These are phyloP conservation scores for Chlorodrepanis virens DNA, from an alignment of 2,113 vertebrate genomes.

Conservation along the genomic window DNA sequence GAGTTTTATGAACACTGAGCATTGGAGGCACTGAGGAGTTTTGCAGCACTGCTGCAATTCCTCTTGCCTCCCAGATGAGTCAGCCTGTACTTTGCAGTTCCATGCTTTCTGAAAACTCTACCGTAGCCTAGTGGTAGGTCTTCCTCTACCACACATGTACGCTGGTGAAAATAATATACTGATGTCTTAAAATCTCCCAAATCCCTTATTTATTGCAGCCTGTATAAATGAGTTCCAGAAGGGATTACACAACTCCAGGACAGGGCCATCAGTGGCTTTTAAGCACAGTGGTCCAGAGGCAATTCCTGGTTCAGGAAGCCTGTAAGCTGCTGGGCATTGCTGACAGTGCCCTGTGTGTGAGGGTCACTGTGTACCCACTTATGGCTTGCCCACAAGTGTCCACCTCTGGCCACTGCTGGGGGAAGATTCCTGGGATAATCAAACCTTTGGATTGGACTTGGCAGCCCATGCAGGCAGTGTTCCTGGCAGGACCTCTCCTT, in stretches of 20 bases:
- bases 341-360: not conserved
- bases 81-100: not conserved
- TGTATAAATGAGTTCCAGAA: not conserved
- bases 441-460: not conserved
- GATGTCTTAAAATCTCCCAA: not conserved
- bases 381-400: not conserved
- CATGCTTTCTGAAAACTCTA: not conserved
- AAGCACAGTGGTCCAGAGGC: not conserved
- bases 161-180: not conserved
- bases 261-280: not conserved
- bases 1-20: rapidly evolving
- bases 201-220: slow-evolving; percentile 25
- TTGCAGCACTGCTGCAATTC: not conserved
- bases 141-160: not conserved
- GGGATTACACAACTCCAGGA: not conserved
- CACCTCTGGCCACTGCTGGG: not conserved
- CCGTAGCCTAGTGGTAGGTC: not conserved
- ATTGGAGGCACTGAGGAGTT: not conserved
- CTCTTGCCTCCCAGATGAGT: not conserved
- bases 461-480: not conserved
- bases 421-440: not conserved
- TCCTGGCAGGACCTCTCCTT: not conserved
- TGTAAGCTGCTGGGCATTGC: not conserved
- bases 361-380: not conserved
- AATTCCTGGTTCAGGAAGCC: not conserved